Conservation (phyloP, 2,113 vertebrate genomes). For the Thamnophis sirtalis region DNA sequence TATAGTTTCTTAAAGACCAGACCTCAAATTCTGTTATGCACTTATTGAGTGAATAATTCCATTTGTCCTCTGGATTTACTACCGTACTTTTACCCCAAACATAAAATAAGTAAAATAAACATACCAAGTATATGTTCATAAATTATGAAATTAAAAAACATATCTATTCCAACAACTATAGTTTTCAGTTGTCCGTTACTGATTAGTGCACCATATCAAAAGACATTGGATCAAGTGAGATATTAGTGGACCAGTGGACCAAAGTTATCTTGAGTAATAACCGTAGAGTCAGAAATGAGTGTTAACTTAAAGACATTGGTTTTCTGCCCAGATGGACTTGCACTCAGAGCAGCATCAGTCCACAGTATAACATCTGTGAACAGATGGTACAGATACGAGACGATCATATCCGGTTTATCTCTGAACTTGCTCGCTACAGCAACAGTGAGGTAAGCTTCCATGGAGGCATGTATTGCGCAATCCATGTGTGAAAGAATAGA, state of each 20-base stretch:
- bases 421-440: slow-evolving; percentile 96
- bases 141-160: not conserved
- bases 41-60: not conserved
- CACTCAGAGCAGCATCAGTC: slow-evolving; percentile 97
- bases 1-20: not conserved
- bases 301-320: slow-evolving; percentile 28
- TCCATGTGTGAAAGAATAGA: not conserved
- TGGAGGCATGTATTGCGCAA: not conserved
- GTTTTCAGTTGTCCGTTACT: not conserved
- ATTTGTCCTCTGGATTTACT: not conserved
- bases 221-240: not conserved
- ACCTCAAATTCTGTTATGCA: not conserved
- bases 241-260: not conserved
- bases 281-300: slow-evolving; percentile 8
- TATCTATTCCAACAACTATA: not conserved
- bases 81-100: not conserved
- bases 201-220: not conserved
- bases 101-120: slow-evolving; percentile 30
- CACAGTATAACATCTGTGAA: slow-evolving; percentile 99
- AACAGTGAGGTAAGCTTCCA: slow-evolving; percentile 85
- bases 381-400: slow-evolving; percentile 99
- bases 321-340: slow-evolving; percentile 90
- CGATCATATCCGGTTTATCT: slow-evolving; percentile 99
- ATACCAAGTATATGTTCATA: not conserved
- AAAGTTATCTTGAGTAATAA: not conserved